Percentiles rank a stretch among this genome's conserved stretches.
These are phyloP conservation scores for Dolichomitus sp. DNA, from an alignment of 2,888 invertebrate genomes.

Conservation along the genomic window DNA sequence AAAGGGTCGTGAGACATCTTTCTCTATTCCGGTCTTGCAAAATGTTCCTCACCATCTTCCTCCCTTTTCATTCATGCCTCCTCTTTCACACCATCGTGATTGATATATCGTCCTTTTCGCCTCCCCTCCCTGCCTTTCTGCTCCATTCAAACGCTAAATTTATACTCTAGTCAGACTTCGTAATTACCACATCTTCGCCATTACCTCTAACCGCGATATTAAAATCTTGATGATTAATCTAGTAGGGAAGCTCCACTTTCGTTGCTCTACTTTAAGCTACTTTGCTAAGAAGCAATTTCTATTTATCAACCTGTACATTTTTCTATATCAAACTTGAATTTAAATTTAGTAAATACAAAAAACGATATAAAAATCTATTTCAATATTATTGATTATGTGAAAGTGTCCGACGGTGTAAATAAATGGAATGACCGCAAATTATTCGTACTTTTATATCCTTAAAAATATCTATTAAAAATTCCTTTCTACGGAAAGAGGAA, in stretches of 20 bases:
- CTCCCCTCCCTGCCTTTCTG: neutral
- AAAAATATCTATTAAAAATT: neutral
- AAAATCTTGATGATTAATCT: conserved; percentile 61
- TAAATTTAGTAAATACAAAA: neutral
- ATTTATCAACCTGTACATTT: neutral
- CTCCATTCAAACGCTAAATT: conserved; percentile 44
- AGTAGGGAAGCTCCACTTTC: conserved; percentile 15
- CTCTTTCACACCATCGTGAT: conserved; percentile 37
- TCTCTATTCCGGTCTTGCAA: conserved; percentile 11
- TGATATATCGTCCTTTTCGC: conserved; percentile 59
- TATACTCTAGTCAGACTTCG: conserved; percentile 51
- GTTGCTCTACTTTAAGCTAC: neutral
- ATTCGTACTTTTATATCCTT: too few relatives aligned
- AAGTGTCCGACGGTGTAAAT: neutral
- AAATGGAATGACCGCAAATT: neutral
- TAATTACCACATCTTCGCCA: conserved; percentile 41
- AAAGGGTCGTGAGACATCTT: conserved; percentile 39
- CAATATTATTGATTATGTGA: neutral
- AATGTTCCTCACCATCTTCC: conserved; percentile 6
- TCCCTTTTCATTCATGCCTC: conserved; percentile 21
- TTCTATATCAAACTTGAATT: neutral
- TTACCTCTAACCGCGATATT: conserved; percentile 43
- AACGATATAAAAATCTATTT: neutral
- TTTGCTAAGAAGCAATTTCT: neutral
- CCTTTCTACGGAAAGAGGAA: too few relatives aligned